Base-by-base conservation (phyloP, 2,888 invertebrate genomes). In the Cinara cedri region DNA sequence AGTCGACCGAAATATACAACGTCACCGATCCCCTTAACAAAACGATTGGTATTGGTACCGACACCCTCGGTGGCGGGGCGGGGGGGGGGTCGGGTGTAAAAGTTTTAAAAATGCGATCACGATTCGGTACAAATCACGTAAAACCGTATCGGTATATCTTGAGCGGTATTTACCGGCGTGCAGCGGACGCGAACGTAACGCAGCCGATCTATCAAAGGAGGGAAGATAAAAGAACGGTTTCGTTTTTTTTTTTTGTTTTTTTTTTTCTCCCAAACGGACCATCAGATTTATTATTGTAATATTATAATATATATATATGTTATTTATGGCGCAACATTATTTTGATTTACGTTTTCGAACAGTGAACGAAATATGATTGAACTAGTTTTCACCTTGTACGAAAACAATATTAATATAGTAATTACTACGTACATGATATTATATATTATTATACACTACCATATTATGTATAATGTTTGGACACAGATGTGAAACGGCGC, bases 361-460 rank as follows among this genome's bases (percentile, higher is more conserved):
- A 16, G 11, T 13, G 26, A 16, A 65, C 21, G 11, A 63, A 74
- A 63, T 65, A n/a, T n/a, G 3, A 34, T 34, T 49, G 65, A 24
- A 75, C 54, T 75, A 75, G 34, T 65, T 75, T 44, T 75, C 42
- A 65, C 65, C 65, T 44, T 65, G 65, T 75, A 62, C 14, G 51
- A 74, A 65, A 51, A 72, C 24, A 46, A 24, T 24, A 34, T 26
- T 19, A 70, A 54, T 34, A 34, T 54, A 68, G 51, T 19, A 51
- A 68, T 46, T 46, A 46, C 46, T 8, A 2, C 10, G 46, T 46
- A 46, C 13, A 46, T 10, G 1, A 46, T 46, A 46, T 13, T 46
- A 46, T 51, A 14, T 51, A 16, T 16, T 4, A 14, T 16, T 51
- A 14, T 6, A 16, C 16, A 49, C 11, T 2, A 13, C n/a, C 49